A percentile compares a stretch with the other conserved stretches of the same genome.
Evolutionary conservation across 2,797 vertebrate genomes (phyloP).

Genomic region (Lemur catta): DNA sequence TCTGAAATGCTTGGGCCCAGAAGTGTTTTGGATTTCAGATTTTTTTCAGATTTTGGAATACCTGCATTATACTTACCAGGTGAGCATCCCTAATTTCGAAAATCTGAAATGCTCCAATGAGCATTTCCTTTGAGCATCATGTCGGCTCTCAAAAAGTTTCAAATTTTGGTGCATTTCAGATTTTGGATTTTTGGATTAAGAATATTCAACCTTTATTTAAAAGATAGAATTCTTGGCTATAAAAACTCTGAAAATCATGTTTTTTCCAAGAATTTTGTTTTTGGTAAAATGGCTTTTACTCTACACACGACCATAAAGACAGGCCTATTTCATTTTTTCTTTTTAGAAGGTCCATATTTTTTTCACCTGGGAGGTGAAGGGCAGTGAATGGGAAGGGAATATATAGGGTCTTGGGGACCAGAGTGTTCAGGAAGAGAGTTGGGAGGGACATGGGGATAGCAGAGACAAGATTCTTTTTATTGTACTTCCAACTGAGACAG

Average conservation of each 20-base stretch:
- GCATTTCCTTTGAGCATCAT: background rate
- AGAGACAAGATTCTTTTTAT: background rate
- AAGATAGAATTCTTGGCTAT: background rate
- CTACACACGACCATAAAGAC: background rate
- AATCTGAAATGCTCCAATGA: background rate
- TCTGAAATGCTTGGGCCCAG: background rate
- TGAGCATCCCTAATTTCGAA: background rate
- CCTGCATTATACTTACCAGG: background rate
- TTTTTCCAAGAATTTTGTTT: background rate
- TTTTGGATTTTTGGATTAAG: background rate
- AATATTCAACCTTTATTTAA: background rate
- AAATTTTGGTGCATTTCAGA: background rate
- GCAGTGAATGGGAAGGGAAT: background rate
- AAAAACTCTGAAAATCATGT: background rate
- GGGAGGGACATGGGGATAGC: background rate
- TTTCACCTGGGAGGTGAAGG: background rate
- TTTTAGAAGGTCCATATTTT: slow-evolving; percentile 4
- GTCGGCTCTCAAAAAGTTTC: background rate
- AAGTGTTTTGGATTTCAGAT: background rate
- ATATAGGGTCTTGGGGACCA: background rate
- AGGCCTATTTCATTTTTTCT: background rate
- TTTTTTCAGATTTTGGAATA: background rate
- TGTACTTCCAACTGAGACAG: background rate
- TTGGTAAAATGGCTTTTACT: slow-evolving; percentile 14
- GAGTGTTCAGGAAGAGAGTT: background rate